Evolutionary conservation across 1,140 invertebrate genomes (phyloP), one percentile per base, ranked within the genome.

Genomic region (Armadillidium nasatum): DNA sequence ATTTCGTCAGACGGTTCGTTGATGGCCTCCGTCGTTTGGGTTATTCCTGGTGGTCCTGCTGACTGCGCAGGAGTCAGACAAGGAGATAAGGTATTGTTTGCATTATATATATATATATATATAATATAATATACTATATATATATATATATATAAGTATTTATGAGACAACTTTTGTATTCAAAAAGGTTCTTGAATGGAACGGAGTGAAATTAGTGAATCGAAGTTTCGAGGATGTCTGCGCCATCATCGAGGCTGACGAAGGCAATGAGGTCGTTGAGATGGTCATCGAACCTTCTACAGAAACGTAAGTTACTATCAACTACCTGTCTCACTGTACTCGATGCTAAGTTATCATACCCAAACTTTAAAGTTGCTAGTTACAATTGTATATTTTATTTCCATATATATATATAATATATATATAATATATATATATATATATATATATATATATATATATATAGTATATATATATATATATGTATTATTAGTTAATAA

Each of bases 1-100:
- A 89, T 90, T 6, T 91, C 90, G 21, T 86, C 89, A 4, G 93
- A 94, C 84, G 93, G 93, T 7, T 89, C 90, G 21, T 89, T 95
- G 70, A 93, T 94, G 82, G 94, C 94, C 69, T 93, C 93, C 83
- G 93, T 97, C 80, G 93, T 95, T 11, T 94, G 93, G 90, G 94
- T 93, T 0, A 91, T 95, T 23, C 92, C 92, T 0, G 93, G 93
- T 50, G 94, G 94, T 67, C 92, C 93, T 21, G 95, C 94, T 0
- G 94, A 96, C 84, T 91, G 93, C 82, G 92, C 89, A 68, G 93
- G 93, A 11, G 86, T 95, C 74, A 90, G 92, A 82, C 91, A 93
- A 83, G 93, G 93, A 75, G 93, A 95, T 86, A 94, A 93, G 89
- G 92, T 93, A 86, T 60, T 19, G 4, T 9, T 19, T 46, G 22